These are phyloP conservation scores for Pyxicephalus adspersus DNA, from an alignment of 2,113 vertebrate species.

Conservation along the genomic window DNA sequence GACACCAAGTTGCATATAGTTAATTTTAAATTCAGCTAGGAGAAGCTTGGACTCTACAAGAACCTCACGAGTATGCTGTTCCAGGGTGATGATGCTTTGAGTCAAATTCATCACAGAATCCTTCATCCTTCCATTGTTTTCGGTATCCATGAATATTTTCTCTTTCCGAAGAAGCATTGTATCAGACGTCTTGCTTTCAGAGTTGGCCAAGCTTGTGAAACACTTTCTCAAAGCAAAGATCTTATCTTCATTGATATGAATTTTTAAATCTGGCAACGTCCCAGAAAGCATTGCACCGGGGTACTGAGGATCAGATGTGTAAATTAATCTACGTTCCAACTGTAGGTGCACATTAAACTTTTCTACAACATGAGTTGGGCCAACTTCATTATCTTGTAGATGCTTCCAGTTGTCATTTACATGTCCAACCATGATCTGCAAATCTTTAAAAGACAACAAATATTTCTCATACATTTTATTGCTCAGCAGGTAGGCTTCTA, in stretches of 20 bases:
- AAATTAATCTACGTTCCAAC: slow-evolving; percentile 89
- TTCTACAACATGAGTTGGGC: slow-evolving; percentile 95
- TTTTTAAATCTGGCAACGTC: slow-evolving; percentile 90
- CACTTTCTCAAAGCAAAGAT: slow-evolving; percentile 90
- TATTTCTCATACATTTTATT: slow-evolving; percentile 93
- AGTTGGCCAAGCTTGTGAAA: slow-evolving; percentile 76
- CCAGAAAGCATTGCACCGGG: slow-evolving; percentile 93
- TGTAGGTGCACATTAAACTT: slow-evolving; percentile 95
- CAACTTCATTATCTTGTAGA: slow-evolving; percentile 89
- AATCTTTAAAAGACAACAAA: slow-evolving; percentile 89
- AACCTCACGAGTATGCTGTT: slow-evolving; percentile 92
- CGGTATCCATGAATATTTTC: slow-evolving; percentile 83
- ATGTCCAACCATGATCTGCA: slow-evolving; percentile 96
- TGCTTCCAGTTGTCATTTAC: slow-evolving; percentile 98
- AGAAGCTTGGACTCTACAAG: slow-evolving; percentile 94
- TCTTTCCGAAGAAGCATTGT: slow-evolving; percentile 78
- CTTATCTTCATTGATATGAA: slow-evolving; percentile 96
- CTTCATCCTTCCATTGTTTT: slow-evolving; percentile 84
- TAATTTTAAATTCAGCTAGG: slow-evolving; percentile 91
- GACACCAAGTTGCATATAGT: slow-evolving; percentile 95
- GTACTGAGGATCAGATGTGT: slow-evolving; percentile 93
- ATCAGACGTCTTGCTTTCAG: slow-evolving; percentile 74
- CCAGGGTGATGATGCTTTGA: slow-evolving; percentile 88
- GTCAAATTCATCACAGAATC: slow-evolving; percentile 90
- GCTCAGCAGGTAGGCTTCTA: slow-evolving; percentile 75